These are phyloP conservation scores for Capitulum mitella DNA, from an alignment of 2,888 invertebrate genomes.

Conservation along the genomic window DNA sequence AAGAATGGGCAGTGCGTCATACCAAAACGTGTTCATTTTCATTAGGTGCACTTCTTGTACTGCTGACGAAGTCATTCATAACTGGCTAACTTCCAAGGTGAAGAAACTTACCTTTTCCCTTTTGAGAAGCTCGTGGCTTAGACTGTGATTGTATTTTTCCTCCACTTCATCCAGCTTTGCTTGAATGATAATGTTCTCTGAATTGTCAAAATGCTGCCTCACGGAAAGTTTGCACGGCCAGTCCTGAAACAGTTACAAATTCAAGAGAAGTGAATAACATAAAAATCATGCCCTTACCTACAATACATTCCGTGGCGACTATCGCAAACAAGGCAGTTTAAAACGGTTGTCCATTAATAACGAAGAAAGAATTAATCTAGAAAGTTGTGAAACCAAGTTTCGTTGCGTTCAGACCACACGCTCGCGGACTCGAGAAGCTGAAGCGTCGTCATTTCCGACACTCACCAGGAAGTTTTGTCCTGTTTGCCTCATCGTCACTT, in stretches of 20 bases:
- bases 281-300: neutral
- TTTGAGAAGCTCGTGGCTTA: neutral
- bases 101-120: neutral
- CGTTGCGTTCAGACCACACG: too few species aligned
- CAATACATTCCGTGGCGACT: neutral
- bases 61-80: too few species aligned
- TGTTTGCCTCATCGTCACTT: neutral
- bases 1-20: too few species aligned
- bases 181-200: neutral
- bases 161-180: conserved; percentile 6
- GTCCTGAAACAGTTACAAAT: neutral
- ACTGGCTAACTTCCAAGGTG: neutral
- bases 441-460: neutral
- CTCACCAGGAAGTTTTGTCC: neutral
- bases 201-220: neutral
- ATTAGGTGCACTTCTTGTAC: too few species aligned
- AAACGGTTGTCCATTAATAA: too few species aligned
- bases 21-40: too few species aligned
- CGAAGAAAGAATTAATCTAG: too few species aligned
- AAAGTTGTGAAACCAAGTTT: too few species aligned
- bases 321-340: too few species aligned
- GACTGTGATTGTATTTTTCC: neutral
- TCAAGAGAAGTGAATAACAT: neutral
- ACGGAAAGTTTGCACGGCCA: conserved; percentile 7
- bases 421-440: too few species aligned